Conservation (phyloP, 2,797 vertebrate species). For the Pipistrellus pygmaeus region DNA sequence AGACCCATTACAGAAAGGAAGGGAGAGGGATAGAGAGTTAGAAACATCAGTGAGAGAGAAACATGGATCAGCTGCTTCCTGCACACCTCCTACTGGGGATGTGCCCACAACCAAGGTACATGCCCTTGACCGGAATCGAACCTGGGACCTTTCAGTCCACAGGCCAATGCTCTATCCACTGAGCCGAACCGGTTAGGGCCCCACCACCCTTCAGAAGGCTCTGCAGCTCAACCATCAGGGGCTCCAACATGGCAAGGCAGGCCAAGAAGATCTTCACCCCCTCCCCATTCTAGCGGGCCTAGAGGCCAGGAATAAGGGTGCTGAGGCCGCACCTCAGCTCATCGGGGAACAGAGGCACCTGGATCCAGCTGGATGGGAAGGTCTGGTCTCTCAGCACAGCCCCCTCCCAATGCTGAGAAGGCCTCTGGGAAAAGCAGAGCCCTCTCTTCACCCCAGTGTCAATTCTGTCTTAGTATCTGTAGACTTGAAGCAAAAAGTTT, state of each 20-base stretch:
- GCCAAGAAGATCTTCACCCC: background rate
- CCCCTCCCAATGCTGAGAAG: background rate
- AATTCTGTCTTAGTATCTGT: background rate
- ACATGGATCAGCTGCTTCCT: no score
- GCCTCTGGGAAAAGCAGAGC: background rate
- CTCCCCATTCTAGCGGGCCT: background rate
- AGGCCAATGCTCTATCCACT: no score
- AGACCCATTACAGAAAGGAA: no score
- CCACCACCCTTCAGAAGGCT: no score
- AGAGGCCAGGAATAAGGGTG: background rate
- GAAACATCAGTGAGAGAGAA: no score
- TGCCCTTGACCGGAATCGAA: no score
- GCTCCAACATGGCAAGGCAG: background rate
- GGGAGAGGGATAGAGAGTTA: no score
- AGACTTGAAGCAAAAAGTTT: background rate
- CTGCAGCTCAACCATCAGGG: no score
- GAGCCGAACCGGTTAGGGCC: no score
- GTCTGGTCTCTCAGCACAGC: background rate
- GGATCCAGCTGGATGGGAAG: background rate
- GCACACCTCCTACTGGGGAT: no score
- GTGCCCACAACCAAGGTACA: no score
- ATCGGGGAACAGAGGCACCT: background rate
- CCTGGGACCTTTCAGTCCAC: no score
- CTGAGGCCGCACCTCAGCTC: background rate
- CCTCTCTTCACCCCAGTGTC: background rate